Evolutionary conservation across 2,888 invertebrate species (phyloP), one percentile per base, ranked within the genome.

Genomic region (Griposia aprilina): DNA sequence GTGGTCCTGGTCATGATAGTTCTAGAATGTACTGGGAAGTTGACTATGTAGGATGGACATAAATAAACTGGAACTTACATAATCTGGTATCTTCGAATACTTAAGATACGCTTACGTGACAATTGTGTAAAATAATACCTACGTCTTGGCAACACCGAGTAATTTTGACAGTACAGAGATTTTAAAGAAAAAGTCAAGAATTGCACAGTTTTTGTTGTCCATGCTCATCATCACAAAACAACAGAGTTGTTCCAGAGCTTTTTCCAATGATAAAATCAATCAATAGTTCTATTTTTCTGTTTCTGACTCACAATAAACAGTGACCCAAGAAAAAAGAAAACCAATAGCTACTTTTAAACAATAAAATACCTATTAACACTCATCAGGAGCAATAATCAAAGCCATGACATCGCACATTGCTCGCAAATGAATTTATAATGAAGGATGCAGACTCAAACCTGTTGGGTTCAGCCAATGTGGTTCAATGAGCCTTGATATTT

Each of bases 391-490:
- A 92, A 93, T 94, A 94, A 95, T 95, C 92, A 93, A 92, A 93
- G 91, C 92, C 94, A 95, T 95, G 95, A 95, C 95, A 92, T 88
- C 90, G 94, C 94, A 92, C 89, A 91, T 92, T 90, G 91, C 87
- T 90, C 92, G 94, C 94, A 94, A 94, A 95, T 95, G 93, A 95
- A 94, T 94, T 94, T 94, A 94, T 94, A 94, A 94, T 94, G 93
- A 91, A 92, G 91, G 82, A 82, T 86, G 84, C 68, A 60, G 52
- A 68, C 67, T 76, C 80, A 82, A 81, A 82, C 86, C 78, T 72
- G 81, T 82, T 87, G 65, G 52, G 74, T 62, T 45, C 80, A 74
- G 73, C 59, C 74, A 69, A 84, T 80, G 78, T 74, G 57, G 76
- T 70, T 70, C 86, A 85, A 78, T 78, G 48, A 76, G 62, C 76